Base-by-base conservation (phyloP, 2,113 vertebrate species). In the Meriones unguiculatus region DNA sequence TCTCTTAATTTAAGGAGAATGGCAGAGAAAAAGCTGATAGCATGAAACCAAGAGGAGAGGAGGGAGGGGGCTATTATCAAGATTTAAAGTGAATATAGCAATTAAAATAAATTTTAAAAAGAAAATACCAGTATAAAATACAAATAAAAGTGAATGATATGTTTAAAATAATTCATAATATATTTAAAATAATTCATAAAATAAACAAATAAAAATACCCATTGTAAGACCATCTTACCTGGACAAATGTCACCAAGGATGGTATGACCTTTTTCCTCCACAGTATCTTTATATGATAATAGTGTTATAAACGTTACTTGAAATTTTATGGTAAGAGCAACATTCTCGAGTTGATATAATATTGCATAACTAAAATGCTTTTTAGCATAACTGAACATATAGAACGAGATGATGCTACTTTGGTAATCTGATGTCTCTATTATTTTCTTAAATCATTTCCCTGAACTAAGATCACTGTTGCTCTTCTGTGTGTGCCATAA, bases 361-460 rank as follows among this genome's bases (percentile, higher is more conserved):
- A 28, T 92, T 92, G n/a, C 30, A 30, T 62, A 20, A 73, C 32
- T 59, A 41, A 84, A 28, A 1, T 41, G 6, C 2, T 90, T 64
- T 62, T 52, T 82, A 13, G 35, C 9, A 75, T 25, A 67, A 46
- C 4, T 12, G 1, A 41, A 24, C 35, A 46, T 54, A 17, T 28
- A 25, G 28, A 82, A 73, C 12, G 28, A 87, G 12, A 80, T 73
- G 17, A 20, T 52, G 2, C 2, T 50, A 24, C 32, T 80, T 86
- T 24, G 41, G 50, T 22, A 82, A 90, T 57, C 22, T 22, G 30
- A 35, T 90, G 35, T 32, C 64, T 17, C 54, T 80, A 69, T 28
- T 73, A 86, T 92, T 89, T 93, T 93, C 86, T 90, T 24, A 92
- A 77, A 15, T 75, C 41, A 81, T 76, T 57, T 80, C 35, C 22